Percentiles rank a stretch among this genome's conserved stretches.
Evolutionary conservation across 2,888 invertebrate species (phyloP).

Genomic region (Corythucha ciliata): DNA sequence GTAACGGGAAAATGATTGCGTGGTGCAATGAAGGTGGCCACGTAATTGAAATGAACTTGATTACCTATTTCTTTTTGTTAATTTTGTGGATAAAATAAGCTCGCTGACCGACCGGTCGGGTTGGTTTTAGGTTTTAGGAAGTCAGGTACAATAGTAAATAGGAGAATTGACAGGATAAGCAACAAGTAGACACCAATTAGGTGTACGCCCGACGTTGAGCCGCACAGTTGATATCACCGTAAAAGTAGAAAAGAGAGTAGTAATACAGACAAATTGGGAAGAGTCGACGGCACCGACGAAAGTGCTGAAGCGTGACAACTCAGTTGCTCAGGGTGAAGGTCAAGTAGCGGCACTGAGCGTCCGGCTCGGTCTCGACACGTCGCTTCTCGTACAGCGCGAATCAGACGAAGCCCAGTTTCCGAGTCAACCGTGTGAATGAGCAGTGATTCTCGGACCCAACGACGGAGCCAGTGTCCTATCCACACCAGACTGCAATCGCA

Average conservation of each 20-base stretch:
- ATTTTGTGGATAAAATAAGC: no score
- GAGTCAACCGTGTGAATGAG: slow-evolving; percentile 57
- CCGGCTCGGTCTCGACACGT: slow-evolving; percentile 59
- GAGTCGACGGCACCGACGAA: slow-evolving; percentile 46
- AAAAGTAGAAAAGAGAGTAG: slow-evolving; percentile 18
- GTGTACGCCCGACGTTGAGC: neutral
- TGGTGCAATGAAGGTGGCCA: no score
- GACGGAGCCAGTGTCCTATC: slow-evolving; percentile 79
- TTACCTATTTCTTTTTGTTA: neutral
- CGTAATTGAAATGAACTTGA: neutral
- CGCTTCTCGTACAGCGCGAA: slow-evolving; percentile 55
- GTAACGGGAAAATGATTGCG: neutral
- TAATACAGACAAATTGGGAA: slow-evolving; percentile 13
- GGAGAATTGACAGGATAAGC: no score
- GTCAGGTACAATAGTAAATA: no score
- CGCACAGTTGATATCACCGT: slow-evolving; percentile 17
- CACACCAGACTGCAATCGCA: slow-evolving; percentile 84
- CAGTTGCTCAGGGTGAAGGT: slow-evolving; percentile 67
- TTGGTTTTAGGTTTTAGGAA: no score
- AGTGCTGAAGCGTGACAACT: slow-evolving; percentile 79
- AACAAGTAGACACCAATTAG: neutral
- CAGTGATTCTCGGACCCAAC: slow-evolving; percentile 79
- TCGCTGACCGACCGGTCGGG: no score
- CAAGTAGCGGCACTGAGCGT: slow-evolving; percentile 56
- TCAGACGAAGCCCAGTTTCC: slow-evolving; percentile 43